These are phyloP conservation scores for Caretta caretta DNA, from an alignment of 2,113 vertebrate genomes.

Conservation along the genomic window DNA sequence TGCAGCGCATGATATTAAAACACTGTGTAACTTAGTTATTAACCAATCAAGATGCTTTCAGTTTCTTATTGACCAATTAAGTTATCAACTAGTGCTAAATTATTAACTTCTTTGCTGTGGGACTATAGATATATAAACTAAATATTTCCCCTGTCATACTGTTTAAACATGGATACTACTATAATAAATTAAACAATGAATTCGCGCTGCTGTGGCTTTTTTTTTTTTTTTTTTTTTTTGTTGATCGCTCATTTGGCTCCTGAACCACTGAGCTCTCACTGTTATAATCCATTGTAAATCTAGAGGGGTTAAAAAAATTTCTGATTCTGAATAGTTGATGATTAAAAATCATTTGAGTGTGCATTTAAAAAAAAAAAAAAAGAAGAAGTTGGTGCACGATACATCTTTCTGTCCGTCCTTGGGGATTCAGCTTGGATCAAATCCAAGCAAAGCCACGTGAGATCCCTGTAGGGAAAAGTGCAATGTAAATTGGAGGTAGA, in stretches of 20 bases:
- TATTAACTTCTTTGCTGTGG: background rate
- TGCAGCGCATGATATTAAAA: background rate
- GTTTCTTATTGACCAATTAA: background rate
- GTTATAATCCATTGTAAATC: background rate
- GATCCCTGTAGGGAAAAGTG: constrained; percentile 52
- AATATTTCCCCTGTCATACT: background rate
- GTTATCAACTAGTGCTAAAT: background rate
- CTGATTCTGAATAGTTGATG: background rate
- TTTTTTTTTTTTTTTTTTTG: background rate
- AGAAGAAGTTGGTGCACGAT: constrained; percentile 9
- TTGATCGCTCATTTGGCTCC: background rate
- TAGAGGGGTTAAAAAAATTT: background rate
- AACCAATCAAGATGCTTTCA: background rate
- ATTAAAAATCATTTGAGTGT: constrained; percentile 26
- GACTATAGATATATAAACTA: background rate
- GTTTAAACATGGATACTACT: background rate
- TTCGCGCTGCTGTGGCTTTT: background rate
- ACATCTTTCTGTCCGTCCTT: background rate
- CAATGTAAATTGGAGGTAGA: constrained; percentile 53
- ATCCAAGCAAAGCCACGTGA: constrained; percentile 54
- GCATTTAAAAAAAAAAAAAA: background rate
- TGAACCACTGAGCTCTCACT: background rate
- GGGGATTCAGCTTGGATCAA: constrained; percentile 44
- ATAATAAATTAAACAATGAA: background rate
- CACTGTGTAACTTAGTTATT: background rate